Evolutionary conservation across 2,113 vertebrate species (phyloP).

Genomic region (Notothenia rossii): DNA sequence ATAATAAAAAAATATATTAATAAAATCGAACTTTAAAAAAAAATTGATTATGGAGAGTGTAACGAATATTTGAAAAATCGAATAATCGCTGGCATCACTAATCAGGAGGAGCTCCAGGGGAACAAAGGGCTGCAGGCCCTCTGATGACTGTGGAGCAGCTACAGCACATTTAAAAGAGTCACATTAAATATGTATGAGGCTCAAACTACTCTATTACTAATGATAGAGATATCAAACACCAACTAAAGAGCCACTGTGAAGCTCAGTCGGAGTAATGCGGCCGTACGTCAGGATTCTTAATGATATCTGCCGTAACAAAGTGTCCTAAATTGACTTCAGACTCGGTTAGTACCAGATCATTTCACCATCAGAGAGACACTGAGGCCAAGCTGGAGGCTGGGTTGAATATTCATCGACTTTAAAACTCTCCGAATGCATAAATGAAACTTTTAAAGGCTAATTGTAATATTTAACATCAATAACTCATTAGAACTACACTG

Average conservation of each 20-base stretch:
- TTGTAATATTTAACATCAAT: not conserved
- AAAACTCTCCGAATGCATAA: not conserved
- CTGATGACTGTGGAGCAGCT: not conserved
- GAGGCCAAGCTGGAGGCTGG: conserved; percentile 2
- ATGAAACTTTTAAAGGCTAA: not conserved
- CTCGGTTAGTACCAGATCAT: not conserved
- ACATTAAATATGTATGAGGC: conserved; percentile 23
- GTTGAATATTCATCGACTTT: not conserved
- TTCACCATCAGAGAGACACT: not conserved
- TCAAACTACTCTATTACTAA: not conserved
- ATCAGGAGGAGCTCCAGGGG: conserved; percentile 28
- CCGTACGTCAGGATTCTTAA: not conserved
- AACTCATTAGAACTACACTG: not conserved
- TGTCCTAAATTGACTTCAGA: not conserved
- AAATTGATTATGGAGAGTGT: too few relatives aligned
- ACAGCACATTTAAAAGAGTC: conserved; percentile 11
- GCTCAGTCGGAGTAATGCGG: not conserved
- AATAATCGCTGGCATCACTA: too few relatives aligned
- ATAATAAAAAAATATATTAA: too few relatives aligned
- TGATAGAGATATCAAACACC: not conserved
- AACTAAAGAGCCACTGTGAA: not conserved
- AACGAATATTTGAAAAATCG: too few relatives aligned
- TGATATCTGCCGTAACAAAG: not conserved
- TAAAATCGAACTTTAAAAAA: too few relatives aligned
- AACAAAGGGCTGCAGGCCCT: not conserved